phyloP scores from a whole-genome alignment of 2,113 vertebrate species.

The Copsychus sechellarum region DNA sequence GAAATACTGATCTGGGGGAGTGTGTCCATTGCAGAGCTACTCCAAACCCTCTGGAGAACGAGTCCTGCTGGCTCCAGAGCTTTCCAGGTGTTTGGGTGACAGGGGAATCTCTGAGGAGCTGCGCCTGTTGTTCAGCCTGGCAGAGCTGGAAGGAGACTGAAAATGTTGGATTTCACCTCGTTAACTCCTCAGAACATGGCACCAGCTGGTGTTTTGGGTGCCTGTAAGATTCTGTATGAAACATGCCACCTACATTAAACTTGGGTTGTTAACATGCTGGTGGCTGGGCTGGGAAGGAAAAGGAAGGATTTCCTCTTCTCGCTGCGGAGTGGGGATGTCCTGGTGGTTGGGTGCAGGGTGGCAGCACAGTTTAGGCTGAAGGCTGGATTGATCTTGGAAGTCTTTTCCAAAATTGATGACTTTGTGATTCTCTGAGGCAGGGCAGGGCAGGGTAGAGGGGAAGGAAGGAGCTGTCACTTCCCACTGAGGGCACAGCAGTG shows the following conservation, averaged over 20 bases:
- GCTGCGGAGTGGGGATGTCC: not conserved
- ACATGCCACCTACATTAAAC: constrained; percentile 71
- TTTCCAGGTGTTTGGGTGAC: not conserved
- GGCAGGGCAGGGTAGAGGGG: not conserved
- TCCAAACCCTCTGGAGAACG: not conserved
- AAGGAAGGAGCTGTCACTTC: not conserved
- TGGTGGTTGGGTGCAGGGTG: not conserved
- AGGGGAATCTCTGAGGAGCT: not conserved
- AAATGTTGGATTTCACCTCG: constrained; percentile 28
- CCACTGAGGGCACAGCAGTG: not conserved
- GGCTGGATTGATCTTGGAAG: not conserved
- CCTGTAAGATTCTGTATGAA: constrained; percentile 52
- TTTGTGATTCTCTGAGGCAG: not conserved
- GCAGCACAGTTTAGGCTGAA: not conserved
- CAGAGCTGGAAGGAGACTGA: not conserved
- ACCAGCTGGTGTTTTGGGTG: constrained; percentile 55
- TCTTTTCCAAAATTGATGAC: not conserved
- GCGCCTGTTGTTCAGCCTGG: not conserved
- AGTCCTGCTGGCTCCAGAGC: not conserved
- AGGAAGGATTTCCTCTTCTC: not conserved
- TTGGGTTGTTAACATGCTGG: constrained; percentile 36
- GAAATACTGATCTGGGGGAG: not conserved
- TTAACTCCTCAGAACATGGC: not conserved
- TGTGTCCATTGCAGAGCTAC: not conserved
- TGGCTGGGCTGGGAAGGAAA: not conserved